Evolutionary conservation across 2,888 invertebrate genomes (phyloP), one percentile per base, ranked within the genome.

Genomic region (Phalera bucephala): DNA sequence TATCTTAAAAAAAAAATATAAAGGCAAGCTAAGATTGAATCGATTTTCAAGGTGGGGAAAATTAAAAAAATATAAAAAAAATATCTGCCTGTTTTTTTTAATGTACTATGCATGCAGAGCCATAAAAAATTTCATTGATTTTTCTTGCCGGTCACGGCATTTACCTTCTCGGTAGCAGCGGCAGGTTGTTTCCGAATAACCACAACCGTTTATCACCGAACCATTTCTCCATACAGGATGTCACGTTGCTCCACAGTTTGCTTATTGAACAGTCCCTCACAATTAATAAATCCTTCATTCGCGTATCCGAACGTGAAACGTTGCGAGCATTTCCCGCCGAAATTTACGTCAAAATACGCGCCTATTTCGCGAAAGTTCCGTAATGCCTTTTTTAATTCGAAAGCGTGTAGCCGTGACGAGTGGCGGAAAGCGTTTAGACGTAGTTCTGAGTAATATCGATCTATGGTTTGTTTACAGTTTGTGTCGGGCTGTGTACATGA

Each of bases 141-240:
- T 19, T 13, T n/a, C 7, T 21, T 7, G 9, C 27, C 6, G 14
- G 14, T 13, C 11, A n/a, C n/a, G 8, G 6, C 17, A 17, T 17
- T 17, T 87, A 96, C 96, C 95, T 94, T 83, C 96, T 93, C 52
- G 95, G 95, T 74, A 96, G 84, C 65, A 96, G 91, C 72, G 96
- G 96, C 83, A 96, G 92, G 88, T 95, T 95, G 91, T 95, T 95
- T 80, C 96, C 96, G 86, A 96, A 95, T 89, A 96, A 93, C 96
- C 96, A 96, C 82, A 96, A 91, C 91, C 95, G 95, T 87, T 95
- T 95, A 91, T 96, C 96, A 91, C 94, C 95, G 87, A 96, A 94
- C 96, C 96, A 96, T 96, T 94, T 95, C 94, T 96, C 96, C 96
- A 96, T 96, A 89, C 92, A 91, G 89, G 88, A 83, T 64, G 89